A percentile compares a stretch with the other conserved stretches of the same genome.
Evolutionary conservation across 2,797 vertebrate species (phyloP).

Genomic region (Pseudopleuronectes americanus): DNA sequence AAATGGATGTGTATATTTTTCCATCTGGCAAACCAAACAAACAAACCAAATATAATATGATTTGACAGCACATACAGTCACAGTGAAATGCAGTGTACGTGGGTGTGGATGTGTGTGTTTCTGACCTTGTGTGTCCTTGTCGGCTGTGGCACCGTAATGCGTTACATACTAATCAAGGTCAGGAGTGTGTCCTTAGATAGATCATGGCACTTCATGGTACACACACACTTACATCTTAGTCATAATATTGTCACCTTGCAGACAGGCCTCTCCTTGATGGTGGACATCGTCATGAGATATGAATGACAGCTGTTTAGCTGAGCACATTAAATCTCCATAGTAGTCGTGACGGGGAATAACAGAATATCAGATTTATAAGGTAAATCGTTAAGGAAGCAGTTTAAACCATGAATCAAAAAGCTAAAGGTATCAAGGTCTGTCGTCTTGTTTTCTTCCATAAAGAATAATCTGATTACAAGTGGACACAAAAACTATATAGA

Average conservation of each 20-base stretch:
- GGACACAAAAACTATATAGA: background rate
- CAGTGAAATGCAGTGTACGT: conserved; percentile 22
- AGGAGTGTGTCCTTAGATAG: conserved; percentile 28
- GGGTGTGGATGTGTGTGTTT: background rate
- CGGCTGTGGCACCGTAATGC: background rate
- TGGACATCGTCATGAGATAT: conserved; percentile 6
- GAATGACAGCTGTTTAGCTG: conserved; percentile 13
- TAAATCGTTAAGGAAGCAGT: conserved; percentile 8
- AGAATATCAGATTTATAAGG: conserved; percentile 15
- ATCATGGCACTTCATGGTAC: conserved; percentile 18
- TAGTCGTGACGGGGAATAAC: conserved; percentile 10
- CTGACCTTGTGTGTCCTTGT: background rate
- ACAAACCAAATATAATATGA: conserved; percentile 18
- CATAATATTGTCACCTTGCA: conserved; percentile 36
- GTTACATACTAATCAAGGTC: conserved; percentile 41
- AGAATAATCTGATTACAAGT: background rate
- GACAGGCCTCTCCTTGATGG: conserved; percentile 27
- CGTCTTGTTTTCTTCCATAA: background rate
- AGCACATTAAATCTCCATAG: background rate
- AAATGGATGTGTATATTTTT: conserved; percentile 17
- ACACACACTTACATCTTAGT: conserved; percentile 32
- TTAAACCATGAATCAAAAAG: no score
- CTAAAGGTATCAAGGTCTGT: conserved; percentile 5
- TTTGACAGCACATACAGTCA: conserved; percentile 12
- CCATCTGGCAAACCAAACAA: conserved; percentile 23